Base-by-base conservation (phyloP, 2,888 invertebrate species). In the Lagria hirta region DNA sequence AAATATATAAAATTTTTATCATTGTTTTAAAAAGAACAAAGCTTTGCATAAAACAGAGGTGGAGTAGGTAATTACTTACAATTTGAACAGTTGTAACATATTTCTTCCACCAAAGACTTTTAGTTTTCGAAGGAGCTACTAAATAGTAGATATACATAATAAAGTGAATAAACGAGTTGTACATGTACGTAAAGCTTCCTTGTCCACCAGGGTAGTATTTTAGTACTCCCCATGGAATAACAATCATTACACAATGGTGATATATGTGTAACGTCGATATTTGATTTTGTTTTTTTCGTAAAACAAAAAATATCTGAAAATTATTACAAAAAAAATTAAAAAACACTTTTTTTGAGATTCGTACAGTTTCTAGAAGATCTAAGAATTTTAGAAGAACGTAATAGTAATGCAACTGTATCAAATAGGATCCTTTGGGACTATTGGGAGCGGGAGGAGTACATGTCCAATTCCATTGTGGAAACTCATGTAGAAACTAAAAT, bases 101-200 rank as follows among this genome's bases (percentile, higher is more conserved):
- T 49, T 84, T 85, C 64, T 90, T 91, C 84, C 88, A 86, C n/a
- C n/a, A n/a, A n/a, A n/a, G n/a, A n/a, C n/a, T n/a, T 84, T 76
- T 75, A 0, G 86, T 86, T 13, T 83, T 76, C 30, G 83, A 68
- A 0, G 88, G 86, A 1, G 86, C 78, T 45, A 84, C 60, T 7
- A 87, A 77, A 62, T 91, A 90, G 65, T 90, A 86, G 0, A 75
- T 72, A 61, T 89, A 90, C 89, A 90, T 89, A 12, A 87, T 64
- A 1, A 79, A 64, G 61, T 90, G 89, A 0, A 90, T 85, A 48
- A 83, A 79, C 0, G 78, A 75, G 63, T 90, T 90, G 10, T 86
- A 65, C 2, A 81, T 61, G 0, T 84, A 84, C 14, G 84, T 71
- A 40, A 77, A 70, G 2, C 78, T 74, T 1, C 76, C 78, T 58